Evolutionary conservation across 2,888 invertebrate genomes (phyloP).

Genomic region (Torymus tubicola): DNA sequence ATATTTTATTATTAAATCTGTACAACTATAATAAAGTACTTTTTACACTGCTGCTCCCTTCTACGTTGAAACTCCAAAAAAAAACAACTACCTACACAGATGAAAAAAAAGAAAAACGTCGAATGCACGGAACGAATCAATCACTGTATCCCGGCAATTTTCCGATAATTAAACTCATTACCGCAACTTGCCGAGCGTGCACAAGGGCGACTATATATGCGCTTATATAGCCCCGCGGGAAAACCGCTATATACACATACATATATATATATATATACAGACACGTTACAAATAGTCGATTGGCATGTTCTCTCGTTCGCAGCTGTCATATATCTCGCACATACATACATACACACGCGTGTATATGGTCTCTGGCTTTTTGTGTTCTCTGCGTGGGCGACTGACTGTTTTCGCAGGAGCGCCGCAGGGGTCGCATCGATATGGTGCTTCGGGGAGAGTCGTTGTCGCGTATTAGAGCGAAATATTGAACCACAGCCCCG

Average conservation of each 20-base stretch:
- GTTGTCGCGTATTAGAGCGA: slow-evolving; percentile 65
- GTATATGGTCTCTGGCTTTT: slow-evolving; percentile 66
- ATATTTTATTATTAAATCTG: too few relatives aligned
- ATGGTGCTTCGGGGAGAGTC: too few relatives aligned
- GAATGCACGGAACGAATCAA: neutral
- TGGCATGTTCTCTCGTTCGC: slow-evolving; percentile 64
- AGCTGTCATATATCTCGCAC: slow-evolving; percentile 66
- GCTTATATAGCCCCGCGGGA: neutral
- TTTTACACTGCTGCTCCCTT: too few relatives aligned
- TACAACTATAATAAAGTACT: too few relatives aligned
- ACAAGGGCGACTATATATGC: too few relatives aligned
- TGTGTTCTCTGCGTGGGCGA: slow-evolving; percentile 48
- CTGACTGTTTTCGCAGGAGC: too few relatives aligned
- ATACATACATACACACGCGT: slow-evolving; percentile 60
- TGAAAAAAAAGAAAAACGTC: too few relatives aligned
- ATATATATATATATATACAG: neutral
- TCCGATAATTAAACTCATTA: slow-evolving; percentile 33
- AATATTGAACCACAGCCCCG: slow-evolving; percentile 70
- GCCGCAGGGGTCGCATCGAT: too few relatives aligned
- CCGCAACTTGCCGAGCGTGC: neutral
- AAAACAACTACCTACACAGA: too few relatives aligned
- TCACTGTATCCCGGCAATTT: slow-evolving; percentile 21
- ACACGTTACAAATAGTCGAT: slow-evolving; percentile 58
- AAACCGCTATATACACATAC: neutral
- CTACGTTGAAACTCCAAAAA: too few relatives aligned